These are phyloP conservation scores for Grammomys surdaster DNA, from an alignment of 2,113 vertebrate species.

Conservation along the genomic window DNA sequence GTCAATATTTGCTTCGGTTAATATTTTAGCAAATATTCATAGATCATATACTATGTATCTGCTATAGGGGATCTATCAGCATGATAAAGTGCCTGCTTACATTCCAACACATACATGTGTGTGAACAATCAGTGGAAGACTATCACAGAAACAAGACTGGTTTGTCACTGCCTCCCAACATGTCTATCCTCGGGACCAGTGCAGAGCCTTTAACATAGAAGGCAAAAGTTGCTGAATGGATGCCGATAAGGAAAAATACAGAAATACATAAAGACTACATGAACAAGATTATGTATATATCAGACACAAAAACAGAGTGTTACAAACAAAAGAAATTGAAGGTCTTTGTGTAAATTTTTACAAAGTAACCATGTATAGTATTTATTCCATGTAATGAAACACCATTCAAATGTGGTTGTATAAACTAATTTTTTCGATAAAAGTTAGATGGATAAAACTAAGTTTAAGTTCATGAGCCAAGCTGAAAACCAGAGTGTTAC, in stretches of 20 bases:
- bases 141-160: background rate
- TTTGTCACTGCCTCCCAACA: background rate
- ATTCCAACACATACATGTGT: background rate
- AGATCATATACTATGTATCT: background rate
- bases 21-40: constrained; percentile 4
- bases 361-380: background rate
- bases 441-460: background rate
- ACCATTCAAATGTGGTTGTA: background rate
- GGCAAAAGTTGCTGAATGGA: background rate
- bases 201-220: background rate
- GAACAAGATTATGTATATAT: background rate
- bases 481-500: background rate
- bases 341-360: background rate
- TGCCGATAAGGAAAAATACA: background rate
- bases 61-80: background rate
- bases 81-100: background rate
- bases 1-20: background rate
- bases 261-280: background rate
- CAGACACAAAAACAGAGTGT: background rate
- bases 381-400: background rate
- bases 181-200: no score
- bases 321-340: background rate
- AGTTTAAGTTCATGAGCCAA: background rate
- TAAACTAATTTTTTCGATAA: no score
- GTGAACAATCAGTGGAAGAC: background rate